A percentile compares a stretch with the other conserved stretches of the same genome.
Conservation (phyloP, 2,888 invertebrate species). For the Onchidella celtica region DNA sequence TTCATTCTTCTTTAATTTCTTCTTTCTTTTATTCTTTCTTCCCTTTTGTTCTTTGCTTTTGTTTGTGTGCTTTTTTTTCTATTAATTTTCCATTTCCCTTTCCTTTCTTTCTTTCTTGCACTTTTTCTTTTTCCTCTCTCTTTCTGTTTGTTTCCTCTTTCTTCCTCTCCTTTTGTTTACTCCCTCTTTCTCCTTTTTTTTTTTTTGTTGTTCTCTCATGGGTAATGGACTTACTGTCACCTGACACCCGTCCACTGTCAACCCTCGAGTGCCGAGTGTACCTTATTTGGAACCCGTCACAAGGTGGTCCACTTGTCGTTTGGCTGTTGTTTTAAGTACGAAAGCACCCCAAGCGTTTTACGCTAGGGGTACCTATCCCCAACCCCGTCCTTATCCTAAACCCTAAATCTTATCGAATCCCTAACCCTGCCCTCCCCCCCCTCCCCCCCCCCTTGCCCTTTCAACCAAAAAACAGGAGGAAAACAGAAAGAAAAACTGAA, state of each 20-base stretch:
- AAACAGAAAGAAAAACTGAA: too few species aligned
- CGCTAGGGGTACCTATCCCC: too few species aligned
- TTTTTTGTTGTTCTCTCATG: background rate
- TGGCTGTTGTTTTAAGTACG: too few species aligned
- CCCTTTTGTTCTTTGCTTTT: background rate
- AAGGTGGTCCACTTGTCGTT: too few species aligned
- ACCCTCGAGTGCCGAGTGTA: background rate
- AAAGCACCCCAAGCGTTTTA: too few species aligned
- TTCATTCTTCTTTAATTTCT: background rate
- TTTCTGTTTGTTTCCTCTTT: background rate
- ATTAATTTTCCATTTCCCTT: background rate
- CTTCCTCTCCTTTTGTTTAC: background rate
- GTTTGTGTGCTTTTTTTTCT: background rate
- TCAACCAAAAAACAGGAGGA: too few species aligned
- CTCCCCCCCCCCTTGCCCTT: too few species aligned
- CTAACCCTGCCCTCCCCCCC: too few species aligned
- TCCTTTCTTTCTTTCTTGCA: background rate
- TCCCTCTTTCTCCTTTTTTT: background rate
- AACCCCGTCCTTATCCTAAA: too few species aligned
- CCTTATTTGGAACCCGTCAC: too few species aligned
- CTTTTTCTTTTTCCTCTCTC: background rate
- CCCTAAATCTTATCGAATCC: too few species aligned
- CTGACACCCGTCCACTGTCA: background rate
- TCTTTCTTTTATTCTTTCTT: background rate
- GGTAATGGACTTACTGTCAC: background rate